Evolutionary conservation across 2,888 invertebrate genomes (phyloP).

Genomic region (Eugnorisma glareosa): DNA sequence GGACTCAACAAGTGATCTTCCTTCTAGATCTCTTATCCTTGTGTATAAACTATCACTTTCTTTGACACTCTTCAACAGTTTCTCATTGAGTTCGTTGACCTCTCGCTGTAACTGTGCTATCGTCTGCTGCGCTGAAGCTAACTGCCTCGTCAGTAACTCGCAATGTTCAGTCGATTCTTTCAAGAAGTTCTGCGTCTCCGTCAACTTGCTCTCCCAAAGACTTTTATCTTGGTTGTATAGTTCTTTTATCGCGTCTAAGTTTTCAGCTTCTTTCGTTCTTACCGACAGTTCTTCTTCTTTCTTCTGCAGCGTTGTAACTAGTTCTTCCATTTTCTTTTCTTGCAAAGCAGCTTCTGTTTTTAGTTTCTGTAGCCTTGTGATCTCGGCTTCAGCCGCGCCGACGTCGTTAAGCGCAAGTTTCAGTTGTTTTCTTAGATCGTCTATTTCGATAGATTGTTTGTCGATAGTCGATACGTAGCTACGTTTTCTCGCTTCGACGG

Average conservation of each 20-base stretch:
- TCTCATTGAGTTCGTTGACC: constrained; percentile 92
- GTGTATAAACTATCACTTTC: constrained; percentile 94
- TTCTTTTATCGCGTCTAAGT: constrained; percentile 91
- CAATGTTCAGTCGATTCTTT: constrained; percentile 93
- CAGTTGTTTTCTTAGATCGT: constrained; percentile 93
- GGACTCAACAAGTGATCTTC: constrained; percentile 87
- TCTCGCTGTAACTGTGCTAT: constrained; percentile 93
- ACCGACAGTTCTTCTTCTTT: constrained; percentile 94
- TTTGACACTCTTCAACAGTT: constrained; percentile 92
- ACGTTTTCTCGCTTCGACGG: constrained; percentile 87
- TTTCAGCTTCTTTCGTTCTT: constrained; percentile 93
- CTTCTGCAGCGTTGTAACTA: constrained; percentile 93
- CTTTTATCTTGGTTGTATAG: constrained; percentile 92
- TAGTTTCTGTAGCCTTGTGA: constrained; percentile 93
- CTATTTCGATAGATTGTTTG: constrained; percentile 92
- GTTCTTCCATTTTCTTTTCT: constrained; percentile 94
- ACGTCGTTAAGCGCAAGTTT: constrained; percentile 92
- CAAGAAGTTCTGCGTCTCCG: constrained; percentile 92
- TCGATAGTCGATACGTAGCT: constrained; percentile 91
- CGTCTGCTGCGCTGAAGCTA: constrained; percentile 92
- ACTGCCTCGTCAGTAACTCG: constrained; percentile 92
- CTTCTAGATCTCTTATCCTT: constrained; percentile 93
- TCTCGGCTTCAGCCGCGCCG: constrained; percentile 93
- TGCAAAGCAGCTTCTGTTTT: constrained; percentile 93
- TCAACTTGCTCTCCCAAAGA: constrained; percentile 92